Base-by-base conservation (phyloP, 1,140 invertebrate genomes). In the Procambarus clarkii region DNA sequence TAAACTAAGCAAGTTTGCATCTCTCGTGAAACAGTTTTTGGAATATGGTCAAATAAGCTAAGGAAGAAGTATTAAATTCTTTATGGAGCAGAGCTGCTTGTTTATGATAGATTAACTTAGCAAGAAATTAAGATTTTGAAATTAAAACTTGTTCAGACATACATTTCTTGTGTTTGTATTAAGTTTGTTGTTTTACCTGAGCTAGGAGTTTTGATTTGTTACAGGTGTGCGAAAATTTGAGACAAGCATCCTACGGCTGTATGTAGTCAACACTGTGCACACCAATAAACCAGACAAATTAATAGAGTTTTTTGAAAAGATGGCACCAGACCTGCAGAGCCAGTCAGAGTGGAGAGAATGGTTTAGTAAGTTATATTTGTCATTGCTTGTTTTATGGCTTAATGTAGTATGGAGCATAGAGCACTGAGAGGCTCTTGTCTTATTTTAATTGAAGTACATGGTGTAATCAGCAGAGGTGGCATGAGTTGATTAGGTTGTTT, bases 321-420 rank as follows among this genome's bases (percentile, higher is more conserved):
- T 99, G 96, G 96, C 97, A 7, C 95, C 96, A 81, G 97, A 99
- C 93, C 94, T 99, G 48, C 97, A 98, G 94, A 97, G 96, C 86
- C 97, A 98, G 94, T 95, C 96, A 84, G 98, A 99, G 94, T 99
- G 98, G 98, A 98, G 97, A 94, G 98, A 99, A 93, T 99, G 98
- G 98, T 99, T 99, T 95, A 97, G 98, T 99, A 96, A 95, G 96
- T 95, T 80, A 48, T 85, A 2, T 64, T 64, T 64, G 15, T 64
- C 60, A 64, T 64, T 2, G 18, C 4, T 64, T 18, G 60, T 64
- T 64, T 64, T 64, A 64, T 64, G 60, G 60, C 13, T 13, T 54
- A 54, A 9, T 8, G 2, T 54, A 34, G 34, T 34, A 34, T 34
- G 34, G 34, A 34, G 34, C 34, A 34, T 34, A 34, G 34, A 34